Evolutionary conservation across 2,113 vertebrate genomes (phyloP).

Genomic region (Fulmarus glacialis): DNA sequence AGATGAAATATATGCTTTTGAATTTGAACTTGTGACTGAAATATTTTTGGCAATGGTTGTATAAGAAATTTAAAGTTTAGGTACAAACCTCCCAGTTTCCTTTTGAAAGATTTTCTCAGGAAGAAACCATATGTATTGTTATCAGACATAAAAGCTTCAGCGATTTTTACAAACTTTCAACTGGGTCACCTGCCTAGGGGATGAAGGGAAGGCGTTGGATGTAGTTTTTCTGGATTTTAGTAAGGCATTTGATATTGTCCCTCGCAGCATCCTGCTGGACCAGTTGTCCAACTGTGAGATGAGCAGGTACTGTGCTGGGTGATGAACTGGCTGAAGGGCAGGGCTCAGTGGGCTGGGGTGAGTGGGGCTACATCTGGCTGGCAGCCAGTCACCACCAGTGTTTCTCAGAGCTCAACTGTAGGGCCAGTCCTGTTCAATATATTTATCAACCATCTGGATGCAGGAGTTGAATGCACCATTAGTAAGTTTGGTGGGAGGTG

Average conservation of each 20-base stretch:
- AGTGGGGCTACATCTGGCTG: background rate
- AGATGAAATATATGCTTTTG: background rate
- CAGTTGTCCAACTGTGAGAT: background rate
- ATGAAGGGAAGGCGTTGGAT: background rate
- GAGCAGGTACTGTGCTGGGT: background rate
- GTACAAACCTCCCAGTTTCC: background rate
- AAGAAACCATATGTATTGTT: background rate
- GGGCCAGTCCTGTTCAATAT: background rate
- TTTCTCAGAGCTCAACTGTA: background rate
- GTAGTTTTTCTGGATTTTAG: background rate
- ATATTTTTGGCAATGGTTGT: background rate
- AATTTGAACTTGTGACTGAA: background rate
- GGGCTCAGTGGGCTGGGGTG: background rate
- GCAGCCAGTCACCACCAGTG: fast-evolving
- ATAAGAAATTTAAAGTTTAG: background rate
- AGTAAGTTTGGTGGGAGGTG: background rate
- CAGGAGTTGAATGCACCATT: background rate
- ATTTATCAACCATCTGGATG: no score
- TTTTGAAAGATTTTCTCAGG: background rate
- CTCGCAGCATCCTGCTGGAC: background rate
- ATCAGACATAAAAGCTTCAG: background rate
- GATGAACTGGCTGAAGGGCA: background rate
- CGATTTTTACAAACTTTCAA: background rate
- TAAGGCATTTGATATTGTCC: background rate
- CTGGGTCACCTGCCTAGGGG: background rate